Evolutionary conservation across 2,113 vertebrate genomes (phyloP), one percentile per base, ranked within the genome.

Genomic region (Sigmodon hispidus): DNA sequence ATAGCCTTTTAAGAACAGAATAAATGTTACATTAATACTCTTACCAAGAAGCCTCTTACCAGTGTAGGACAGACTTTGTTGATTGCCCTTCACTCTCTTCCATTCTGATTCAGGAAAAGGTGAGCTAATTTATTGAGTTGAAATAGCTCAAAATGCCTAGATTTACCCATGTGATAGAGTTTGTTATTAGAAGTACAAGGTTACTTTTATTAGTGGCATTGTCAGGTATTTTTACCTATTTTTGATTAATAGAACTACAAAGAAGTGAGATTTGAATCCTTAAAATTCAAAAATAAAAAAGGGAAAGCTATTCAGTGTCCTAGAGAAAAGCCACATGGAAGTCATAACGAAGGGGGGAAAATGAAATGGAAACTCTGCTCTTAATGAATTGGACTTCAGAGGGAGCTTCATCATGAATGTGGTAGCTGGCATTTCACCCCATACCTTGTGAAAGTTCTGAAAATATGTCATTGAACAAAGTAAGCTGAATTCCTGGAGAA

Each of bases 1-100:
- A 88, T 93, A 93, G n/a, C 36, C 48, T 79, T 75, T 70, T 87
- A 95, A 84, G 67, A 94, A n/a, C 12, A 57, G 48, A 94, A 93
- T 79, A 87, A 88, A 73, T 65, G 55, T 2, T 50, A 15, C 36
- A 77, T 31, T 90, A 36, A 94, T 86, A 57, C 3, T 92, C 34
- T 83, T 48, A 69, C 36, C 59, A 85, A 36, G 45, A 80, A 84
- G n/a, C 55, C 13, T 90, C 36, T 63, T 72, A 91, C 88, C 34
- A 85, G 16, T 17, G 24, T n/a, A 61, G 9, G 55, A 21, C 22
- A 55, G 29, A 12, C 11, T 45, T 61, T 80, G 11, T 92, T 88
- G 31, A 48, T 34, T n/a, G 81, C 69, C 40, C 45, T 0, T 69
- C 24, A 40, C 52, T 24, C 24, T 90, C 34, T 86, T 90, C 11